A percentile compares a stretch with the other conserved stretches of the same genome.
phyloP scores from a whole-genome alignment of 2,113 vertebrate species.

The Zapus hudsonius region DNA sequence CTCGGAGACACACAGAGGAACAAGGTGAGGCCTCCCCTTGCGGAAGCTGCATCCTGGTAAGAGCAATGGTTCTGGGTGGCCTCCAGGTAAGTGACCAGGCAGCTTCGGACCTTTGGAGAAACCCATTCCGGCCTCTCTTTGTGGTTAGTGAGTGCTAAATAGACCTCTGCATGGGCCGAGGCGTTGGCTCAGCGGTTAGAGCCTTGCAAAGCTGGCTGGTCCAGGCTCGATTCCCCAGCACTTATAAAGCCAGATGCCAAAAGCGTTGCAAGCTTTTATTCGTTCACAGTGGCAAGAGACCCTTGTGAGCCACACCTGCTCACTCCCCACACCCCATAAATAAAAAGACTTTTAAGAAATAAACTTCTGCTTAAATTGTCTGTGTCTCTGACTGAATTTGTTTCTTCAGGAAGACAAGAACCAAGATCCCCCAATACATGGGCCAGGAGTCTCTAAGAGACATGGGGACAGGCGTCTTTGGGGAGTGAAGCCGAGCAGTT shows the following conservation, averaged over 20 bases:
- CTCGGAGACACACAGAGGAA: not conserved
- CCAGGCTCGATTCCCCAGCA: no score
- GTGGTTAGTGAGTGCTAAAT: not conserved
- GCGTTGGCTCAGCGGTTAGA: no score
- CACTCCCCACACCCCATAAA: no score
- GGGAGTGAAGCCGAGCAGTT: not conserved
- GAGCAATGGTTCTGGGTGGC: not conserved
- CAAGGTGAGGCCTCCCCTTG: not conserved
- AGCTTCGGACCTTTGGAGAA: not conserved
- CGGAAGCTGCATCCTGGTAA: not conserved
- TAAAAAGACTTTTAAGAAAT: not conserved
- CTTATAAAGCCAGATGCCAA: no score
- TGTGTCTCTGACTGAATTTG: not conserved
- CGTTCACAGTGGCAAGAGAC: no score
- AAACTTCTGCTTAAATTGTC: not conserved
- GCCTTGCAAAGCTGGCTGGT: no score
- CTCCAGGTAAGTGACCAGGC: not conserved
- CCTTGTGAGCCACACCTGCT: no score
- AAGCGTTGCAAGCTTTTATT: no score
- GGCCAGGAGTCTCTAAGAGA: not conserved
- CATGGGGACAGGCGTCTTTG: not conserved
- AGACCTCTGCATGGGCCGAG: not conserved
- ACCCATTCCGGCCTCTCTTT: not conserved
- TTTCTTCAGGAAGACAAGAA: not conserved
- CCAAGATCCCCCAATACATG: not conserved